These are phyloP conservation scores for Danio rerio DNA, from an alignment of 2,113 vertebrate species.

Conservation along the genomic window GRCz12tu NC_133178.1:21613501-21614000, in stretches of 20 bases:
- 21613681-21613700: not conserved
- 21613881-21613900: too few relatives aligned
- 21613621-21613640: constrained; percentile 13
- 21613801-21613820: not conserved
- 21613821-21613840: not conserved
- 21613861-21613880: too few relatives aligned
- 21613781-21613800: not conserved
- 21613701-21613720: not conserved
- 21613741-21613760: not conserved
- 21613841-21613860: not conserved
- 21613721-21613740: not conserved
- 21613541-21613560: not conserved
- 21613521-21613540: not conserved
- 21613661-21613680: not conserved
- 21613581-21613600: not conserved
- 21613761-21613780: not conserved
- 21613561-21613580: not conserved
- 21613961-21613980: too few relatives aligned
- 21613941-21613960: too few relatives aligned
- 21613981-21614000: too few relatives aligned
- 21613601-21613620: not conserved
- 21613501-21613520: not conserved
- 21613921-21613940: too few relatives aligned
- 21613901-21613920: too few relatives aligned
- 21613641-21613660: not conserved